A percentile compares a stretch with the other conserved stretches of the same genome.
These are phyloP conservation scores for Otolemur crassicaudatus DNA, from an alignment of 2,797 vertebrate species.

Conservation along the genomic window DNA sequence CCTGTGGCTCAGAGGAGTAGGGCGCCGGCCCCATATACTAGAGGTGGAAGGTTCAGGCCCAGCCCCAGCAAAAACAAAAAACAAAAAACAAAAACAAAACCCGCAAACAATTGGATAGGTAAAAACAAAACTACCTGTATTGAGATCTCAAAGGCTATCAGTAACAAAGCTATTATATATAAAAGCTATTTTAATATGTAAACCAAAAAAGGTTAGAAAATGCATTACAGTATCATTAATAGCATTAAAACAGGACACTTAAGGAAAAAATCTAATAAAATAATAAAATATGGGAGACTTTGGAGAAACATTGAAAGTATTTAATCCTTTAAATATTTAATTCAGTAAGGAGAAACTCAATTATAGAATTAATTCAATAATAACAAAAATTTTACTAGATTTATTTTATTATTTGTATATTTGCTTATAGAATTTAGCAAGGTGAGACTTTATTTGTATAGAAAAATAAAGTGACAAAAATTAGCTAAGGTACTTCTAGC, in stretches of 20 bases:
- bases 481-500: neutral
- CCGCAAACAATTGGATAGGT: neutral
- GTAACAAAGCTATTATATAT: neutral
- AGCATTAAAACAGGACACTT: neutral
- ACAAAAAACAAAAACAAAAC: no score
- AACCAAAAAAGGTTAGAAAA: neutral
- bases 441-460: neutral
- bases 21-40: no score
- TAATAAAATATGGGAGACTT: neutral
- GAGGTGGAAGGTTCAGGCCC: no score
- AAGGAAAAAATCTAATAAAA: neutral
- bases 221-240: neutral
- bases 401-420: neutral
- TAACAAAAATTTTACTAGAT: neutral
- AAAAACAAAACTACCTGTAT: neutral
- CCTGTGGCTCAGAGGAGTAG: no score
- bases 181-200: neutral
- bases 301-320: neutral
- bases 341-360: neutral
- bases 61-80: no score
- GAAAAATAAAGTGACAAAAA: neutral
- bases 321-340: no score
- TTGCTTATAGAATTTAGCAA: neutral
- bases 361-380: neutral
- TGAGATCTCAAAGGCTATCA: neutral